Evolutionary conservation across 2,797 vertebrate species (phyloP), one percentile per base, ranked within the genome.

Genomic region (Melanotaenia maccullochi): DNA sequence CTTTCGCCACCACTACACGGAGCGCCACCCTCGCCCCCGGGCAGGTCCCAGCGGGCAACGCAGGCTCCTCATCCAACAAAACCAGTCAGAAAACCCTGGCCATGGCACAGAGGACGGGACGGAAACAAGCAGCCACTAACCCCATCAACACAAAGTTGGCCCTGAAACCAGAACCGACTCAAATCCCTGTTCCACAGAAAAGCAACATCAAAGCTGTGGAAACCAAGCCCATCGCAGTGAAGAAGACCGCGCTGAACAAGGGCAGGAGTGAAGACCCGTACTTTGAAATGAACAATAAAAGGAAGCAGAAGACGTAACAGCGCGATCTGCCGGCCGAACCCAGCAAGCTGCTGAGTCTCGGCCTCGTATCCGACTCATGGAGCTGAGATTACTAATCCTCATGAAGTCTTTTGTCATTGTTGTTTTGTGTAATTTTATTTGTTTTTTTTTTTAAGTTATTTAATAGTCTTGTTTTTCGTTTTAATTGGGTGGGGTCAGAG

Each of bases 201-300:
- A 86, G 62, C 79, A 88, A 87, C 38, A 55, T 69, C 70, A 92
- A 76, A 64, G 22, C 67, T 0, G 40, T 13, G 1, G 93, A 90
- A 69, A 81, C 58, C 3, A 73, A 84, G 0, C 24, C 76, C 20
- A 0, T 38, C 9, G 33, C 47, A 22, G 22, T 62, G 24, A 89
- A 82, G 33, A 94, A 93, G 79, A 75, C 82, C 32, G 85, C 92
- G 6, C 81, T 75, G 16, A 6, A 13, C 12, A 94, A 93, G 49
- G 81, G 42, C 42, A 4, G 42, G 16, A 14, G 18, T 20, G 42
- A 44, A 44, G 18, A 44, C 42, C 88, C 94, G 65, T 97, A 97
- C 78, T 97, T 97, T 82, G 96, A 97, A 87, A 96, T 97, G 96
- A 97, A 91, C 55, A 92, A 90, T 36, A 95, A 90, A 85, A 96